Conservation (phyloP, 2,888 invertebrate genomes). For the Muschampia plurimacula region DNA sequence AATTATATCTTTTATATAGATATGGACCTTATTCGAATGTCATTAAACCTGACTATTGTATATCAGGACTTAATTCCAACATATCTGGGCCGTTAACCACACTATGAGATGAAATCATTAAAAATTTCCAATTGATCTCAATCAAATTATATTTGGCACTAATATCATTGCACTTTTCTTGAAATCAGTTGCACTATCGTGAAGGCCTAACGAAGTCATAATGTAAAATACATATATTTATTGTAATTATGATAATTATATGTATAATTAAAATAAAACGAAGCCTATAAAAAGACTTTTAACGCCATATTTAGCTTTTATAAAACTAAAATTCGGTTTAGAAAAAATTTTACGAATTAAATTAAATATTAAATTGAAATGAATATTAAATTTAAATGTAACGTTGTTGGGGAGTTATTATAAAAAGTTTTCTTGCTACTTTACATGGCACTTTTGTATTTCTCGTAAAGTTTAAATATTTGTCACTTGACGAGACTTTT, state of each 20-base stretch:
- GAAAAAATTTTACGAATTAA: constrained; percentile 39
- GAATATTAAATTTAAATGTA: constrained; percentile 18
- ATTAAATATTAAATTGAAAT: constrained; percentile 15
- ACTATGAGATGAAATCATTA: too few species aligned
- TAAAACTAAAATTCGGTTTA: neutral
- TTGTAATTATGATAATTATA: neutral
- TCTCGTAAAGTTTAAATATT: constrained; percentile 52
- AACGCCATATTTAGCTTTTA: constrained; percentile 15
- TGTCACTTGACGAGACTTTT: constrained; percentile 16
- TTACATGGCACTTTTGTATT: constrained; percentile 38
- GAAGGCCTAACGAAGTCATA: too few species aligned
- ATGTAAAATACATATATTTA: neutral
- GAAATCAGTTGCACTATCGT: too few species aligned
- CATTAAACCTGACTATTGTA: too few species aligned
- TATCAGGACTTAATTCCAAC: too few species aligned
- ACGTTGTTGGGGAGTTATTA: constrained; percentile 22
- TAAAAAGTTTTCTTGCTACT: constrained; percentile 20
- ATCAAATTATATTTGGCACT: too few species aligned
- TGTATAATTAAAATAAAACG: neutral
- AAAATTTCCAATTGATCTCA: too few species aligned
- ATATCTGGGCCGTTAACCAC: too few species aligned
- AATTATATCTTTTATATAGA: too few species aligned
- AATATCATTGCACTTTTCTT: too few species aligned
- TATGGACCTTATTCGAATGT: too few species aligned
- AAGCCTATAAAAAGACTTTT: constrained; percentile 22